Conservation (phyloP, 1,140 invertebrate species). For the Sitodiplosis mosellana region DNA sequence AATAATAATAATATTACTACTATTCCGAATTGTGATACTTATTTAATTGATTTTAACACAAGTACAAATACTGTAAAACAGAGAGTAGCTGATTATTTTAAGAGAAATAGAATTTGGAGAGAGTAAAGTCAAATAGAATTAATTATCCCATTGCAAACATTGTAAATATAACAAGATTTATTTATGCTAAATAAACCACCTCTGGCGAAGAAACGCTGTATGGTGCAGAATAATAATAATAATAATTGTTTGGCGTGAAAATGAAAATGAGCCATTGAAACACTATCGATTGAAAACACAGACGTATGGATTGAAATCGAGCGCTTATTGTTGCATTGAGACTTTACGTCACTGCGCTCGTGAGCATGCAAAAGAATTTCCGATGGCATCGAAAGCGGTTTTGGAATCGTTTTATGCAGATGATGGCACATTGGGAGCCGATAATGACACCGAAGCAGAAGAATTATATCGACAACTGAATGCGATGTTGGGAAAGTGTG, state of each 20-base stretch:
- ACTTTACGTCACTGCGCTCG: slow-evolving; percentile 15
- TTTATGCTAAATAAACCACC: no score
- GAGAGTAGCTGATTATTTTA: no score
- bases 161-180: no score
- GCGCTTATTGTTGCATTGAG: slow-evolving; percentile 17
- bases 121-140: no score
- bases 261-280: slow-evolving; percentile 9
- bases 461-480: slow-evolving; percentile 8
- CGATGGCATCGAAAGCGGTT: slow-evolving; percentile 12
- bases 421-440: slow-evolving; percentile 22
- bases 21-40: no score
- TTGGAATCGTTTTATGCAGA: slow-evolving; percentile 26
- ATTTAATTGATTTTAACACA: no score
- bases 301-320: slow-evolving; percentile 17
- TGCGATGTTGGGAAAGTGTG: slow-evolving; percentile 3
- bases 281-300: slow-evolving; percentile 11
- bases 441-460: slow-evolving; percentile 6
- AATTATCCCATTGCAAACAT: no score
- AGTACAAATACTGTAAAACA: no score
- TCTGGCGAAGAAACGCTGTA: no score
- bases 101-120: no score
- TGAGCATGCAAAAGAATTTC: slow-evolving; percentile 9
- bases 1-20: no score
- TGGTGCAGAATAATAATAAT: no score
- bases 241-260: slow-evolving; percentile 25